Evolutionary conservation across 2,113 vertebrate genomes (phyloP), one percentile per base, ranked within the genome.

Genomic region (Myanophis thanlyinensis): DNA sequence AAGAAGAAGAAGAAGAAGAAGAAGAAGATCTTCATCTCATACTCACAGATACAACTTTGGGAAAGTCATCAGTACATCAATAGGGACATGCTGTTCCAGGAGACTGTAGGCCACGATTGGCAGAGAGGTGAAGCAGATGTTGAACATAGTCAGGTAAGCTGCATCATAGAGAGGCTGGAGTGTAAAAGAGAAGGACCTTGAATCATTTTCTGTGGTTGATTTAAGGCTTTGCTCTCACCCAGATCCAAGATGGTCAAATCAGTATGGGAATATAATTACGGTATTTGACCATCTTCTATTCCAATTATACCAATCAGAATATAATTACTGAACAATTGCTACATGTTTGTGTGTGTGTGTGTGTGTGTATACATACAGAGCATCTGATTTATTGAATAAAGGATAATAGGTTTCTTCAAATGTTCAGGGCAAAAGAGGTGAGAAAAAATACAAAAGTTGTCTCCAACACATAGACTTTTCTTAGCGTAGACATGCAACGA

Each of bases 71-170:
- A 99, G 97, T 2, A 97, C 96, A 95, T 99, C 98, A 0, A 99
- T 98, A 94, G 95, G 97, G 97, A 99, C 98, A 88, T 99, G 99
- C 96, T 99, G 99, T 96, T 99, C 99, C 96, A 99, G 96, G 1
- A 99, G 98, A 96, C 99, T 99, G 96, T 98, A 99, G 5, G 98
- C 99, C 98, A 99, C 97, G 97, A 99, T 99, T 62, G 99, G 99
- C 93, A 99, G 98, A 6, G 99, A 99, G 1, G 99, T 99, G 98
- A 99, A 99, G 98, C 99, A 99, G 98, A 99, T 99, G 98, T 99
- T 99, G 98, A 99, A 99, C 99, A 99, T 99, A 95, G 99, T 99
- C 97, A 99, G 98, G 95, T 99, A 99, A 96, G 98, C 98, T 88
- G 99, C 99, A 94, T 99, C 99, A n/a, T 99, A 99, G 91, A 99